phyloP scores from a whole-genome alignment of 92 coral and sea anemone species.

The Zoanthus solanderi region DNA sequence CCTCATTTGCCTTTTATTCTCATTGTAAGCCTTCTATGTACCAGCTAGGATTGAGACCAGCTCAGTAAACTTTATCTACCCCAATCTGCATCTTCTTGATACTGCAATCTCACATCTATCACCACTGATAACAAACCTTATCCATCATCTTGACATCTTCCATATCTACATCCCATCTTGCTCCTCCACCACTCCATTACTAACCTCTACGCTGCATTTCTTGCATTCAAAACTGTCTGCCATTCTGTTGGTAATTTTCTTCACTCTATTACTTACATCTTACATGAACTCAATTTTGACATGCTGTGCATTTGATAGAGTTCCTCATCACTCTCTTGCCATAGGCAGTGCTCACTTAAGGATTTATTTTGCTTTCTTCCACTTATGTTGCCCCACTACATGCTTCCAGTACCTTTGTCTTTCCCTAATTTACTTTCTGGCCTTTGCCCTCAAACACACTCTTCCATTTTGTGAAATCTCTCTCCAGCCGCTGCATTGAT shows the following conservation, averaged over 20 bases:
- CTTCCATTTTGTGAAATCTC: conserved; percentile 2
- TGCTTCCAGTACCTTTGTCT: conserved; percentile 11
- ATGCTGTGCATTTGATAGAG: conserved; percentile 18
- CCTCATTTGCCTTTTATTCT: too few species aligned
- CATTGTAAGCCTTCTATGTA: too few species aligned
- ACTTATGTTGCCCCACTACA: conserved; percentile 26
- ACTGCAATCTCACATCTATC: too few species aligned
- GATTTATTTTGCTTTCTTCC: background rate
- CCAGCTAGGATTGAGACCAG: too few species aligned
- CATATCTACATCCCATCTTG: conserved; percentile 35
- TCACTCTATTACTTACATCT: background rate
- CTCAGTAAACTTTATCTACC: too few species aligned
- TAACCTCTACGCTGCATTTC: too few species aligned
- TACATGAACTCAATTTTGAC: too few species aligned
- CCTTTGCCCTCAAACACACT: conserved; percentile 43
- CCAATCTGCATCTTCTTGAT: too few species aligned
- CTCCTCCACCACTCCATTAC: too few species aligned
- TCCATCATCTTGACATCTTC: background rate
- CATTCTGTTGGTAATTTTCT: background rate
- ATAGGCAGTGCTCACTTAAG: background rate
- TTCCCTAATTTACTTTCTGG: conserved; percentile 23
- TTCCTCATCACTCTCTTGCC: conserved; percentile 41
- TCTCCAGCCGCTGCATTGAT: too few species aligned
- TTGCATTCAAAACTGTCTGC: background rate
- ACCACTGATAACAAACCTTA: too few species aligned